Conservation (phyloP, 1,140 invertebrate genomes). For the Hyles euphorbiae region DNA sequence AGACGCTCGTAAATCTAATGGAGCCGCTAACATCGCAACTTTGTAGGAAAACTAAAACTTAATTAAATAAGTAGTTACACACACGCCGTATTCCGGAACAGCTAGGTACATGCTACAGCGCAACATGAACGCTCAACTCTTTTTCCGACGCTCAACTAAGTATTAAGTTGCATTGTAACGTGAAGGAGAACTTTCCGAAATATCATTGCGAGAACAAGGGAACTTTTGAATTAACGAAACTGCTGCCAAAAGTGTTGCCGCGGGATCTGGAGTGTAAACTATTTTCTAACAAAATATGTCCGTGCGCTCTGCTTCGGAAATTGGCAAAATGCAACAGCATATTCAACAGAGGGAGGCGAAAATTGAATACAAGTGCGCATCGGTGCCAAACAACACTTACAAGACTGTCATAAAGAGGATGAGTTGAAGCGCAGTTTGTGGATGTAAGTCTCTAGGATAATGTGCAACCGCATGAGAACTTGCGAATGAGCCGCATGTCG, state of each 20-base stretch:
- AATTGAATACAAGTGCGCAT: constrained; percentile 8
- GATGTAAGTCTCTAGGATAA: background rate
- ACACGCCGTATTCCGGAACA: too few species aligned
- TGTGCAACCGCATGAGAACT: constrained; percentile 32
- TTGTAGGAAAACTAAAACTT: too few species aligned
- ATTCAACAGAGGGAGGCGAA: background rate
- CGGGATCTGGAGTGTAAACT: constrained; percentile 12
- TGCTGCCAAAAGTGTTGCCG: constrained; percentile 33
- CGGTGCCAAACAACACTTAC: constrained; percentile 5
- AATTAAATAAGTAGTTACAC: too few species aligned
- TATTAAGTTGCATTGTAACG: constrained; percentile 12
- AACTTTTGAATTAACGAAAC: constrained; percentile 41
- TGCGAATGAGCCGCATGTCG: constrained; percentile 15
- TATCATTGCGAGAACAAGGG: constrained; percentile 26
- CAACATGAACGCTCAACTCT: too few species aligned
- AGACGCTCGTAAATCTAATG: too few species aligned
- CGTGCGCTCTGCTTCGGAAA: constrained; percentile 12
- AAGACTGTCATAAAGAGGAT: background rate
- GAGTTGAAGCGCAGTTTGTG: too few species aligned
- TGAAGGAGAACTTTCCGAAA: constrained; percentile 35
- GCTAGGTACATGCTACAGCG: too few species aligned
- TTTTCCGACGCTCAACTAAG: constrained; percentile 15
- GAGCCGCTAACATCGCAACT: too few species aligned
- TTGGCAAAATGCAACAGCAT: constrained; percentile 7
- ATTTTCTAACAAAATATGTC: constrained; percentile 16